Evolutionary conservation across 2,797 vertebrate species (phyloP).

Genomic region (Micropoecilia bifurca): DNA sequence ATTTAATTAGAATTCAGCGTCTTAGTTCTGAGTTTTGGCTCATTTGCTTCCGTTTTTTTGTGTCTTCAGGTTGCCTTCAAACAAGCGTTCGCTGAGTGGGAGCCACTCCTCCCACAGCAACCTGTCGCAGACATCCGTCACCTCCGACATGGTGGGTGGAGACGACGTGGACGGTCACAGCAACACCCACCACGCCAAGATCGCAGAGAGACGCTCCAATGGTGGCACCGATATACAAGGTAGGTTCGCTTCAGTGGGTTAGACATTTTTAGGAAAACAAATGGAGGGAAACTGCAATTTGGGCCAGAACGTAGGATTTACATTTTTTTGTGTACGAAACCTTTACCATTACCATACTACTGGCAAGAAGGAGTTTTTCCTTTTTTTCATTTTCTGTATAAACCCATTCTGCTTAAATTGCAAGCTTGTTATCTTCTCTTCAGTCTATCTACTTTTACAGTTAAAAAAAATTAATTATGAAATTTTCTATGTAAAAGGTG

Average conservation of each 20-base stretch:
- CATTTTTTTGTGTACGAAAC: neutral
- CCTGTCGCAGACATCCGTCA: slow-evolving; percentile 82
- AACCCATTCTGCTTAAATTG: neutral
- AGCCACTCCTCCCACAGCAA: slow-evolving; percentile 85
- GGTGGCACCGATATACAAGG: slow-evolving; percentile 90
- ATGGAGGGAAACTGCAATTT: neutral
- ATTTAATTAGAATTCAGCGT: neutral
- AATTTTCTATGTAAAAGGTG: neutral
- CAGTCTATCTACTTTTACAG: neutral
- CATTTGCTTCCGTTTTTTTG: slow-evolving; percentile 9
- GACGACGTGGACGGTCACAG: slow-evolving; percentile 86
- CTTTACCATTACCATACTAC: neutral
- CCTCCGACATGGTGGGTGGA: slow-evolving; percentile 83
- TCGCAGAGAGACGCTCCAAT: slow-evolving; percentile 88
- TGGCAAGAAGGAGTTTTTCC: neutral
- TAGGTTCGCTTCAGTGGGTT: slow-evolving; percentile 42
- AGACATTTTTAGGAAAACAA: neutral
- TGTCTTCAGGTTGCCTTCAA: slow-evolving; percentile 79
- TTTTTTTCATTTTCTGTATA: neutral
- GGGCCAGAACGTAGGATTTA: neutral
- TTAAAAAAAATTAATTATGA: neutral
- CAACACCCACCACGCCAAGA: slow-evolving; percentile 79
- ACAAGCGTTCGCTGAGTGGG: slow-evolving; percentile 82
- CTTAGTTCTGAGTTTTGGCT: neutral
- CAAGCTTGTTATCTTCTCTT: neutral